These are phyloP conservation scores for Calyptommatus sinebrachiatus DNA, from an alignment of 2,113 vertebrate species.

Conservation along the genomic window DNA sequence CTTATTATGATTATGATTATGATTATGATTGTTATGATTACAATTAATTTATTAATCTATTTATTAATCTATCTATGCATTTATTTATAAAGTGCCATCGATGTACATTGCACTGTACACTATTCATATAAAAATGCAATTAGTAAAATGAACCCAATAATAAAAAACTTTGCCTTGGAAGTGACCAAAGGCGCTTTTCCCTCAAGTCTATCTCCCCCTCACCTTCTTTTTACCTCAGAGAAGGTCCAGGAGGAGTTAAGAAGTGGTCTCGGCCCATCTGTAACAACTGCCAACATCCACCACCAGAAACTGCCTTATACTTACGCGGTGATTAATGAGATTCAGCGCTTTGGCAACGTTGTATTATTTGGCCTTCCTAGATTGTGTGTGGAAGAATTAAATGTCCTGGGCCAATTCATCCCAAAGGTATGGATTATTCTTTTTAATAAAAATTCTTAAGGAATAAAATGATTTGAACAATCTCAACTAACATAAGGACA, in stretches of 20 bases:
- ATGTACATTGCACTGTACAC: no score
- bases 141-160: no score
- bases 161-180: no score
- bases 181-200: no score
- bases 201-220: neutral
- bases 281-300: neutral
- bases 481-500: no score
- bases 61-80: no score
- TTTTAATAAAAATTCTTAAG: no score
- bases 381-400: neutral
- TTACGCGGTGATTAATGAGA: conserved; percentile 2
- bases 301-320: conserved; percentile 19
- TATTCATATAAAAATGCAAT: no score
- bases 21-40: no score
- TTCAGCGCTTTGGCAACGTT: conserved; percentile 8
- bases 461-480: neutral
- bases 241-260: conserved; percentile 17
- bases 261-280: neutral
- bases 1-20: no score
- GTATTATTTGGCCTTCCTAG: neutral
- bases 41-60: no score
- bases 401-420: neutral
- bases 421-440: conserved; percentile 4
- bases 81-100: no score
- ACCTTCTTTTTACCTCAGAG: neutral